Base-by-base conservation (phyloP, 2,113 vertebrate genomes). In the Bungarus multicinctus region DNA sequence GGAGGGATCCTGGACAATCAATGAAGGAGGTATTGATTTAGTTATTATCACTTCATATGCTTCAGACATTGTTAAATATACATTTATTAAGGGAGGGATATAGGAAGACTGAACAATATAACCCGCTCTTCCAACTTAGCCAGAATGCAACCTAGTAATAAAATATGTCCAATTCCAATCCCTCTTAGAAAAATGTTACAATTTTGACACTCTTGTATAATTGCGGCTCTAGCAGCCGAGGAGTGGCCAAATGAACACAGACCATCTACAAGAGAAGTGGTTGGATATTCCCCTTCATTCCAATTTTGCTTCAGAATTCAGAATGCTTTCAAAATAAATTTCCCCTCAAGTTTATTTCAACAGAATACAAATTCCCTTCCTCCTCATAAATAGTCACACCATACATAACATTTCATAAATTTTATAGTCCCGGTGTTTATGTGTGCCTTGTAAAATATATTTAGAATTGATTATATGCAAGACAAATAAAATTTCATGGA, bases 401-500 rank as follows among this genome's bases (percentile, higher is more conserved):
- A 94, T 97, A 97, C 95, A 94, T 90, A 96, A 93, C 92, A 96
- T 97, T 97, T 96, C 95, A 96, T 97, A 95, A 96, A 96, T 96
- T 96, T 97, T 97, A 97, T 95, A 96, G 58, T 96, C 96, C 97
- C 96, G 95, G 98, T 98, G 98, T 98, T 98, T 98, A 98, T 97
- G 94, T 93, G 92, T 96, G 97, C 97, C 98, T 98, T 98, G 98
- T 99, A 98, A 98, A 98, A 98, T 98, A 97, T 96, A 97, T 98
- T 99, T 98, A 98, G 98, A 96, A 96, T 98, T 98, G 98, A 98
- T 98, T 98, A 98, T 98, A 97, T 91, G 95, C 95, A 97, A 96
- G 94, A 96, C 97, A 97, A 97, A 98, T 98, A 98, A 98, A 98
- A 97, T 96, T 96, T 96, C 95, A 96, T 90, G 85, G 96, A 96